Evolutionary conservation across 2,113 vertebrate species (phyloP), one percentile per base, ranked within the genome.

Genomic region (Hippopotamus amphibius): DNA sequence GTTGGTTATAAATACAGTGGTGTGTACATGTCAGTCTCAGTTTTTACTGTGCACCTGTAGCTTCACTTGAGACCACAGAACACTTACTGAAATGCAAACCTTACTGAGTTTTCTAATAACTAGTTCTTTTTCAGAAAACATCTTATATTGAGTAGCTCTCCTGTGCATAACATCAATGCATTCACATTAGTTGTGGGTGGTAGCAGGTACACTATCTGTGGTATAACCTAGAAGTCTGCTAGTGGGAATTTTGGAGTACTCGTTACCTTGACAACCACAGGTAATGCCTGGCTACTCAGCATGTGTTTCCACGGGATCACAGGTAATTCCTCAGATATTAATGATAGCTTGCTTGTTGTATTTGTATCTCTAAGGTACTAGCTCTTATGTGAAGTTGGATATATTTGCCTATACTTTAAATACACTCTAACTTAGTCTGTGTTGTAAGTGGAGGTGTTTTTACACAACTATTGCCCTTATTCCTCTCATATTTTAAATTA

Each of bases 221-320:
- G 8, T 84, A 15, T 30, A 79, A 82, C 85, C 53, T 85, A 95
- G 17, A 41, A 85, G 5, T 43, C 17, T 90, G 41, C 72, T 87
- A 82, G 33, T 21, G 66, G 22, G 61, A 83, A 96, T 92, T 86
- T 91, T 53, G 77, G 24, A 69, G 33, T 3, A 48, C 21, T 76
- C 12, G 43, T 89, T 97, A n/a, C 71, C 81, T 90, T 92, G 94
- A 97, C 86, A 95, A 97, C 71, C 96, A 96, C 59, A 87, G 69
- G 87, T 76, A 94, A 96, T 93, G 26, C 53, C 11, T 85, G 61
- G 16, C 66, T 86, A 53, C 79, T 77, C 68, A 63, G 68, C 53
- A 85, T 69, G 74, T 50, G 14, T 68, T 68, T 92, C 83, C 43
- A 22, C 57, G 76, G 50, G 21, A 79, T 92, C 22, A 12, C 21